Conservation (phyloP, 2,113 vertebrate species). For the Ammodytes marinus region DNA sequence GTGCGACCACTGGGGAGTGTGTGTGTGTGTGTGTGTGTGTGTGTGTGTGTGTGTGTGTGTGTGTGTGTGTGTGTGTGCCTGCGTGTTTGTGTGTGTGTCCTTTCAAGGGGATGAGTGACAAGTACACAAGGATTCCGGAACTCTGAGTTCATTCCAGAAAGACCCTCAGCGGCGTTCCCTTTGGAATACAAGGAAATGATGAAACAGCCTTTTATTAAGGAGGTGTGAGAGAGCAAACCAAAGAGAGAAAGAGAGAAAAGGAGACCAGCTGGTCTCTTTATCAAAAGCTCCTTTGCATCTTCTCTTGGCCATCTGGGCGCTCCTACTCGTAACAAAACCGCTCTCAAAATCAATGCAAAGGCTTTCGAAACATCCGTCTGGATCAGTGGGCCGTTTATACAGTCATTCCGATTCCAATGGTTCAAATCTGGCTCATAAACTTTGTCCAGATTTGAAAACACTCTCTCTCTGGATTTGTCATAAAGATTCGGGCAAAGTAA, state of each 20-base stretch:
- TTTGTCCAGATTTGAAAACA: constrained; percentile 25
- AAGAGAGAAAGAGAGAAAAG: constrained; percentile 55
- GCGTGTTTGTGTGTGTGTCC: constrained; percentile 27
- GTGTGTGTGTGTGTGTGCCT: constrained; percentile 25
- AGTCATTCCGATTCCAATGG: constrained; percentile 11
- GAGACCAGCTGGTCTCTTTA: constrained; percentile 72
- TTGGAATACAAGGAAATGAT: constrained; percentile 62
- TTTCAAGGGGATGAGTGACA: constrained; percentile 64
- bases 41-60: not conserved
- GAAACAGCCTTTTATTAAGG: constrained; percentile 49
- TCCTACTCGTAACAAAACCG: constrained; percentile 58
- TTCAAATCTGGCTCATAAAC: constrained; percentile 36
- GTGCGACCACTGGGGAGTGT: constrained; percentile 15
- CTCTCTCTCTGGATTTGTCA: not conserved
- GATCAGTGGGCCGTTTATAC: constrained; percentile 31
- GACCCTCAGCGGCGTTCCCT: constrained; percentile 32
- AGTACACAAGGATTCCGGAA: constrained; percentile 64
- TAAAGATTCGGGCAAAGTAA: not conserved
- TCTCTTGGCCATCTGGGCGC: constrained; percentile 65
- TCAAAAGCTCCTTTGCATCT: constrained; percentile 60
- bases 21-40: constrained; percentile 4
- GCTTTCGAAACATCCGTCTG: constrained; percentile 43
- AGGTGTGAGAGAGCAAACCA: constrained; percentile 52
- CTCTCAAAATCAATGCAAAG: constrained; percentile 53
- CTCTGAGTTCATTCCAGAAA: constrained; percentile 59